phyloP scores from a whole-genome alignment of 1,140 invertebrate species.

The Xylocopa sonorina region DNA sequence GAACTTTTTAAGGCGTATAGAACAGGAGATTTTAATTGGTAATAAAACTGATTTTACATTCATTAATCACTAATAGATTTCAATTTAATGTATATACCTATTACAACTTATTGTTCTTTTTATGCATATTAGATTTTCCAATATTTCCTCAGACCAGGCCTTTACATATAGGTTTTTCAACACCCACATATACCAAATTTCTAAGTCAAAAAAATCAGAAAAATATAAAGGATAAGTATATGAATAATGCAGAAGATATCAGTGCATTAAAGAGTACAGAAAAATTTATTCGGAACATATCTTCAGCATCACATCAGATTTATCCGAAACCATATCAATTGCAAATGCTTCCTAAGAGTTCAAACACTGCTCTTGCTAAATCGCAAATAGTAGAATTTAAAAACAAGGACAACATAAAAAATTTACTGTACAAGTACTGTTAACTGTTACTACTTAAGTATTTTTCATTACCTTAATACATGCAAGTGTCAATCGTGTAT shows the following conservation, averaged over 20 bases:
- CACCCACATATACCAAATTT: slow-evolving; percentile 26
- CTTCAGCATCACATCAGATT: not conserved
- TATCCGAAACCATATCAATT: slow-evolving; percentile 19
- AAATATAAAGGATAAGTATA: slow-evolving; percentile 25
- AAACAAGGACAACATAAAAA: slow-evolving; percentile 22
- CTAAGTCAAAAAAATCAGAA: slow-evolving; percentile 20
- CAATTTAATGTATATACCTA: slow-evolving; percentile 30
- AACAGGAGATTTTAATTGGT: slow-evolving; percentile 56
- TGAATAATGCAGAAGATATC: not conserved
- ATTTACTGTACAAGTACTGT: slow-evolving; percentile 41
- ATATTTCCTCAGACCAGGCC: slow-evolving; percentile 39
- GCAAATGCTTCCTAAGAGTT: slow-evolving; percentile 27
- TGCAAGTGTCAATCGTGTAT: too few species aligned
- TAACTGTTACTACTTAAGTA: too few species aligned
- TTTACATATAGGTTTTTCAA: not conserved
- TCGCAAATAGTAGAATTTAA: slow-evolving; percentile 1
- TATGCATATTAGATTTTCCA: slow-evolving; percentile 40
- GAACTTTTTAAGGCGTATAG: slow-evolving; percentile 66
- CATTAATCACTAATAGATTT: slow-evolving; percentile 26
- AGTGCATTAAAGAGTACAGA: not conserved
- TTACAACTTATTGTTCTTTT: slow-evolving; percentile 40
- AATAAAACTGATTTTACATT: slow-evolving; percentile 38
- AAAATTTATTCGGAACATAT: not conserved
- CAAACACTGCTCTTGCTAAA: slow-evolving; percentile 3
- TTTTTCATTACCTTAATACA: too few species aligned